Base-by-base conservation (phyloP, 2,888 invertebrate genomes). In the Scaptomyza flava region DNA sequence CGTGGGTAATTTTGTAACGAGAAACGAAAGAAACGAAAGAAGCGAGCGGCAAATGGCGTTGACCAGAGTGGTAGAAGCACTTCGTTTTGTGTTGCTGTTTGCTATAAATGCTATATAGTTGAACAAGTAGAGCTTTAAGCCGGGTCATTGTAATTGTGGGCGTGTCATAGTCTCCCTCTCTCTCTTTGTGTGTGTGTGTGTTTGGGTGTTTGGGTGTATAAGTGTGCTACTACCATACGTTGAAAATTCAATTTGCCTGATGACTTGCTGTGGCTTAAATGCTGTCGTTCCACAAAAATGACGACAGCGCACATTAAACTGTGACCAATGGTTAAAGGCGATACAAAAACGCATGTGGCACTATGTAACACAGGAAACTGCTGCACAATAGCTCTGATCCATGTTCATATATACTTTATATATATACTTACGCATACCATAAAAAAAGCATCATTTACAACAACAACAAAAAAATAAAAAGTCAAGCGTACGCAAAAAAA, bases 211-310 rank as follows among this genome's bases (percentile, higher is more conserved):
- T 23, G 23, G 23, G 23, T 23, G 23, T 23, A 23, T 23, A 23
- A 23, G 23, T 23, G 23, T 36, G 57, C 50, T 48, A 63, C 81
- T 81, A 84, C 84, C 89, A 84, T 85, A 89, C 89, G 89, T 81
- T 90, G 87, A 89, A 90, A 90, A 89, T 90, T 89, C 87, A 90
- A 90, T 90, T 89, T 90, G 80, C 89, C 81, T 90, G 89, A 89
- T 89, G 89, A 89, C 81, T 87, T 83, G 87, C 86, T 86, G 86
- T 81, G 85, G 87, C 83, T 87, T 81, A 79, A 83, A 83, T 75
- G 77, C 77, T 75, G 77, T 79, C 76, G 73, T 81, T 77, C 45
- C 61, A 14, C 61, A 63, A 33, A 84, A 81, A 87, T 76, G 75
- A 81, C 75, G 84, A 84, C 82, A 79, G 77, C 76, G 82, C 71